Conservation (phyloP, 2,888 invertebrate species). For the Dicycla oo region DNA sequence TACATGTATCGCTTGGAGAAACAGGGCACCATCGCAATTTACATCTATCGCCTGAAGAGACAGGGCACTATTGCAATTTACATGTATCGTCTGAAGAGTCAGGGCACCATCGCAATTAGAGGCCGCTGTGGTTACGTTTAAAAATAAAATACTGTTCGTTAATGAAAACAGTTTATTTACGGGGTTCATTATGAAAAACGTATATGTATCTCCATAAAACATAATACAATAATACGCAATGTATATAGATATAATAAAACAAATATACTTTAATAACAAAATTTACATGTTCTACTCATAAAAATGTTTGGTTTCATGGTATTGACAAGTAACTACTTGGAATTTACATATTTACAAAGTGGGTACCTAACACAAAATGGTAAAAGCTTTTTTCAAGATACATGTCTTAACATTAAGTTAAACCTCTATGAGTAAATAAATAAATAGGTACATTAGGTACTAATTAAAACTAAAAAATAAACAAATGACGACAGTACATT, state of each 20-base stretch:
- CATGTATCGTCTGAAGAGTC: constrained; percentile 54
- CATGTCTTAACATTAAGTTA: constrained; percentile 57
- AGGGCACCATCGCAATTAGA: constrained; percentile 7
- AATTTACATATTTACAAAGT: constrained; percentile 89
- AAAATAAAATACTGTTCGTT: constrained; percentile 64
- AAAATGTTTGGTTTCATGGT: constrained; percentile 90
- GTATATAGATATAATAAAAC: constrained; percentile 79
- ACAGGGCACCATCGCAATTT: no score
- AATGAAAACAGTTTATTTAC: constrained; percentile 89
- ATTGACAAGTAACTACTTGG: constrained; percentile 86
- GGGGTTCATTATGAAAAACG: constrained; percentile 84
- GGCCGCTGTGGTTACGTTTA: neutral
- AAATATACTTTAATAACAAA: constrained; percentile 85
- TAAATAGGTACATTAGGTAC: constrained; percentile 78
- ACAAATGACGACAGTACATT: constrained; percentile 66
- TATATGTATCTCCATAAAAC: constrained; percentile 82
- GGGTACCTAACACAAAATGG: constrained; percentile 81
- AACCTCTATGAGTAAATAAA: constrained; percentile 81
- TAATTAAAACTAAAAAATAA: constrained; percentile 69
- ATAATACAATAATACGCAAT: constrained; percentile 79
- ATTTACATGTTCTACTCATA: constrained; percentile 86
- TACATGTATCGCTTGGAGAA: constrained; percentile 63
- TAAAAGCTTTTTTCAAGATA: constrained; percentile 80
- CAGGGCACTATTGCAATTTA: no score
- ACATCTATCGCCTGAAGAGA: constrained; percentile 54